Evolutionary conservation across 1,140 invertebrate species (phyloP), one percentile per base, ranked within the genome.

Genomic region (Drosophila varians): DNA sequence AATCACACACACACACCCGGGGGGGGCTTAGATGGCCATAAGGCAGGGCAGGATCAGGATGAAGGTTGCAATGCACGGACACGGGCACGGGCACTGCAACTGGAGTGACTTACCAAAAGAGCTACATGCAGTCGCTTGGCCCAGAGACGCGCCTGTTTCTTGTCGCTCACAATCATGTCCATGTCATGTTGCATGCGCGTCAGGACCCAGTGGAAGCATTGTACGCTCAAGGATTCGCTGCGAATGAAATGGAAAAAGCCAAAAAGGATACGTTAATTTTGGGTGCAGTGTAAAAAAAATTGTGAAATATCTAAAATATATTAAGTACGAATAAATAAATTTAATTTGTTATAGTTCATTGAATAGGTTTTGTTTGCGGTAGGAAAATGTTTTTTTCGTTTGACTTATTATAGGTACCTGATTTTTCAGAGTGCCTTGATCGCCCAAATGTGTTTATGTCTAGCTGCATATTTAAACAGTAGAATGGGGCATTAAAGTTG

Each of bases 141-240:
- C 98, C 97, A 99, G 18, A 94, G 89, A 11, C 93, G 91, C 51
- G 94, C 94, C 90, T 97, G 97, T 84, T 96, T 97, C 91, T 98
- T 98, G 77, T 98, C 97, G 6, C 94, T 93, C 76, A 84, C 58
- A 84, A 98, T 96, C 94, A 96, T 96, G 86, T 98, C 97, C 87
- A 95, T 95, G 91, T 96, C 98, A 65, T 95, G 94, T 83, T 98
- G 96, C 92, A 99, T 94, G 92, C 98, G 95, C 74, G 96, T 96
- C 92, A 99, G 97, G 4, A 99, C 95, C 90, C 97, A 97, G 91
- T 99, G 97, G 91, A 99, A 99, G 61, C 95, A 95, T 56, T 95
- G 94, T 0, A 97, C 94, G n/a, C 95, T 95, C 93, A 98, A 94
- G 6, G 97, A 98, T 93, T 98, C 97, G 91, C 95, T 97, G 90